Conservation (phyloP, 2,797 vertebrate species). For the Pseudochirops corinnae region DNA sequence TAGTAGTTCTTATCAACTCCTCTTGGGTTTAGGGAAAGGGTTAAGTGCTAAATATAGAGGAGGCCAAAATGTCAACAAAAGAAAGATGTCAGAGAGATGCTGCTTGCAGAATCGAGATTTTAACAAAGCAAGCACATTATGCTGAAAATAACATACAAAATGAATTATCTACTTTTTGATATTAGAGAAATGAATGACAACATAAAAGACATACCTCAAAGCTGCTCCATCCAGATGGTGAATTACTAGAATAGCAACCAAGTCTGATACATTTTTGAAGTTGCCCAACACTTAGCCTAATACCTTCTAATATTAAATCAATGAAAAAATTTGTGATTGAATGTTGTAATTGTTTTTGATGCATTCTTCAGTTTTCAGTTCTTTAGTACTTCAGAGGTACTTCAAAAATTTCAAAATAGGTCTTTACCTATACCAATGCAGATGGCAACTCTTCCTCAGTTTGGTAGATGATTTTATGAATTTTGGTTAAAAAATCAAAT, state of each 20-base stretch:
- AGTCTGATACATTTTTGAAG: slow-evolving; percentile 1
- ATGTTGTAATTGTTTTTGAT: not conserved
- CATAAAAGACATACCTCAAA: slow-evolving; percentile 59
- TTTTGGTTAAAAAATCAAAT: too few relatives aligned
- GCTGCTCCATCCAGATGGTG: slow-evolving; percentile 25
- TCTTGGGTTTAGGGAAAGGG: slow-evolving; percentile 24
- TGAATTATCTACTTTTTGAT: slow-evolving; percentile 37
- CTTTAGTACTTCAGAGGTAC: too few relatives aligned
- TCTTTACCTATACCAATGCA: too few relatives aligned
- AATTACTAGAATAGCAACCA: not conserved
- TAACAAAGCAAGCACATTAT: slow-evolving; percentile 1
- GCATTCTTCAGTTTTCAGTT: too few relatives aligned
- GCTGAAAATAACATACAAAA: not conserved
- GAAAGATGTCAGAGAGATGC: slow-evolving; percentile 44
- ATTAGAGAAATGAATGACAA: slow-evolving; percentile 54
- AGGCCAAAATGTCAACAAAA: slow-evolving; percentile 41
- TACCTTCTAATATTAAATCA: slow-evolving; percentile 17
- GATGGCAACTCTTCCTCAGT: too few relatives aligned
- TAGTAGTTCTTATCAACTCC: slow-evolving; percentile 9
- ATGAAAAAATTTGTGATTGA: slow-evolving; percentile 39
- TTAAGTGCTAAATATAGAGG: slow-evolving; percentile 50
- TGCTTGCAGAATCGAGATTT: slow-evolving; percentile 38
- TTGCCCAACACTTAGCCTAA: not conserved
- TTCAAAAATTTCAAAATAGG: too few relatives aligned
- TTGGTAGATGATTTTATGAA: too few relatives aligned